Base-by-base conservation (phyloP, 2,888 invertebrate genomes). In the Metellina segmentata region DNA sequence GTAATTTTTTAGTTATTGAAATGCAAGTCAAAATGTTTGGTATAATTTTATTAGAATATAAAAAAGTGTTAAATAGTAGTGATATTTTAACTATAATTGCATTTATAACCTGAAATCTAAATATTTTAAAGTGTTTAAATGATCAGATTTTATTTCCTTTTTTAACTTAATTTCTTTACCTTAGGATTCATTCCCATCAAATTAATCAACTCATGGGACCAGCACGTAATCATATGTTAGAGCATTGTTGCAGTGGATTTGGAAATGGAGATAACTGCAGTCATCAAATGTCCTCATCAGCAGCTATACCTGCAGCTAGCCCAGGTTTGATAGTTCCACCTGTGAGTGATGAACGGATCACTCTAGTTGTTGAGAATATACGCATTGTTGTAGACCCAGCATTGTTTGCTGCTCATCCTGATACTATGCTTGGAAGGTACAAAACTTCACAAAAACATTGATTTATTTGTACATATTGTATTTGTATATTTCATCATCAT, bases 361-460 rank as follows among this genome's bases (percentile, higher is more conserved):
- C 98, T 2, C 96, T 99, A 82, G 97, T 99, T n/a, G 99, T 99
- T 16, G 99, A 99, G 94, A 98, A 98, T 94, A 99, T 99, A 0
- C 96, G 98, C 93, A 98, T 98, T 95, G 97, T 99, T 78, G 97
- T 99, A 48, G 99, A 99, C 95, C 98, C 98, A 7, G 97, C 98
- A 1, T 96, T 99, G 93, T 98, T 99, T 94, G 97, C 98, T 11
- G 97, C 98, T 4, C 98, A 99, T 95, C 99, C 99, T 0, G 99
- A 99, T 95, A 99, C 99, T 0, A 99, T 99, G 99, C 96, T 99
- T 61, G 99, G 99, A n/a, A 95, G 96, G 96, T 96, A 94, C 91
- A 94, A 90, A 69, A 48, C 7, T 74, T n/a, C n/a, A 16, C 16
- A 72, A 72, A 69, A 13, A 69, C 69, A 6, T 69, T 13, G 16